A percentile compares a stretch with the other conserved stretches of the same genome.
Evolutionary conservation across 2,797 vertebrate species (phyloP).

Genomic region (Hydrocynus forskahlii): DNA sequence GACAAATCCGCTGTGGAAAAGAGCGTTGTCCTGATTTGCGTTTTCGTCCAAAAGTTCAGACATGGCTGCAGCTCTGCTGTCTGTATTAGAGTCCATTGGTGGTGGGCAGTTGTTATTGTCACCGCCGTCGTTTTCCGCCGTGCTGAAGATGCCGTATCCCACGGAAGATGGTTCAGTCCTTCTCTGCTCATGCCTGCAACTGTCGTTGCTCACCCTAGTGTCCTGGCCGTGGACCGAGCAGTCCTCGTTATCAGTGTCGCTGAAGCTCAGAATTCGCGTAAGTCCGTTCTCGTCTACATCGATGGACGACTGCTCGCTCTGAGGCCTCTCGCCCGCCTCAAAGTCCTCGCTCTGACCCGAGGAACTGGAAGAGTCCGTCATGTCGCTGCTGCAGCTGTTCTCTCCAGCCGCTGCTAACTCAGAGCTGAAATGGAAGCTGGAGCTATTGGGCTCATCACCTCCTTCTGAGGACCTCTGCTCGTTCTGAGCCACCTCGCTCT

Average conservation of each 20-base stretch:
- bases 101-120: slow-evolving; percentile 75
- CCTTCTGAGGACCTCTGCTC: slow-evolving; percentile 46
- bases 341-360: slow-evolving; percentile 84
- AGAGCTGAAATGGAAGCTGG: slow-evolving; percentile 82
- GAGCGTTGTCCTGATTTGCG: slow-evolving; percentile 87
- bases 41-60: slow-evolving; percentile 92
- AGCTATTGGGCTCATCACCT: slow-evolving; percentile 65
- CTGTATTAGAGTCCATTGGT: slow-evolving; percentile 63
- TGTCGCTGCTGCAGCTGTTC: slow-evolving; percentile 94
- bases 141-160: slow-evolving; percentile 84
- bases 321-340: slow-evolving; percentile 65
- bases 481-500: slow-evolving; percentile 55
- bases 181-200: slow-evolving; percentile 57
- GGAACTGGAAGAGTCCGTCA: slow-evolving; percentile 88
- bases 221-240: slow-evolving; percentile 68
- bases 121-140: slow-evolving; percentile 80
- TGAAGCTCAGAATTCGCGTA: slow-evolving; percentile 88
- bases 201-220: background rate
- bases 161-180: slow-evolving; percentile 58
- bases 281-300: slow-evolving; percentile 86
- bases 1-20: slow-evolving; percentile 79
- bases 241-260: slow-evolving; percentile 80
- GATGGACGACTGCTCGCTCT: slow-evolving; percentile 72
- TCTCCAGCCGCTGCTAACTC: slow-evolving; percentile 80
- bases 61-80: slow-evolving; percentile 75